Evolutionary conservation across 2,797 vertebrate genomes (phyloP).

Genomic region (Pangasius larnaudii): DNA sequence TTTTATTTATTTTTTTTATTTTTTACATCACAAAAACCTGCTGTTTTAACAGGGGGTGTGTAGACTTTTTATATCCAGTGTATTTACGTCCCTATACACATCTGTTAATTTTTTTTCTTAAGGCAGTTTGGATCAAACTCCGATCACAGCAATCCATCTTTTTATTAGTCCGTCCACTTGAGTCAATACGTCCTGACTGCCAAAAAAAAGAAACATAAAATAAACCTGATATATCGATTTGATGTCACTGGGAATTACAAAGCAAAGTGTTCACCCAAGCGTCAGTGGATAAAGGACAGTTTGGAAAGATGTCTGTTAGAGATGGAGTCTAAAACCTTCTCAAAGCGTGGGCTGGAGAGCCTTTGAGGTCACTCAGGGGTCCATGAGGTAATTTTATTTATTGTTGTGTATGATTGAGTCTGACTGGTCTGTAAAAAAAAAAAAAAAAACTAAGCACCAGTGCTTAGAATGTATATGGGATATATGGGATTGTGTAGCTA

Average conservation of each 20-base stretch:
- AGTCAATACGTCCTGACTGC: constrained; percentile 57
- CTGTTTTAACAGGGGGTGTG: too few species aligned
- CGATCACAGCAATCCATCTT: not conserved
- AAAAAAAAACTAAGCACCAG: too few species aligned
- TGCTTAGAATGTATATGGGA: not conserved
- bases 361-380: not conserved
- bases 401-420: not conserved
- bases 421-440: not conserved
- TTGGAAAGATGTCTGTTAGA: not conserved
- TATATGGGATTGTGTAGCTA: not conserved
- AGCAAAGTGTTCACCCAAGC: constrained; percentile 46
- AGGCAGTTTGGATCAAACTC: not conserved
- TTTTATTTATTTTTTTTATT: too few species aligned
- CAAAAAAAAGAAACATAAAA: constrained; percentile 61
- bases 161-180: constrained; percentile 48
- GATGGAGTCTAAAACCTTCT: not conserved
- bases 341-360: not conserved
- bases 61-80: too few species aligned
- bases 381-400: too few species aligned
- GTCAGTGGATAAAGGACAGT: constrained; percentile 1
- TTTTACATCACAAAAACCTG: too few species aligned
- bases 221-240: constrained; percentile 75
- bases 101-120: not conserved
- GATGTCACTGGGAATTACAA: constrained; percentile 72
- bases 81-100: not conserved